Conservation (phyloP, 2,113 vertebrate species). For the Carassius carassius region DNA sequence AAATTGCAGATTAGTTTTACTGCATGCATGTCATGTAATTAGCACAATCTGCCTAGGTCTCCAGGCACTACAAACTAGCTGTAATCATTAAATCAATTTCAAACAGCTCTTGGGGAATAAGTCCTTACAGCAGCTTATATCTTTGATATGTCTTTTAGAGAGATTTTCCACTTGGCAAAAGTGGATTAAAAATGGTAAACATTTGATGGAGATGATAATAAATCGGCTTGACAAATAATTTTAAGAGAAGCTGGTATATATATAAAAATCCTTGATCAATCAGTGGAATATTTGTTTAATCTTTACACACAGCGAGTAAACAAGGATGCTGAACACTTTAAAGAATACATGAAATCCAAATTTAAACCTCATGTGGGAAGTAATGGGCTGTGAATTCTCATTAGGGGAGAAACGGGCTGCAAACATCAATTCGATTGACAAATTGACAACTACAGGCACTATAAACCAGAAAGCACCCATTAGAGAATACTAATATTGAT, state of each 20-base stretch:
- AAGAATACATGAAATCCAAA: neutral
- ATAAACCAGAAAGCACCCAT: neutral
- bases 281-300: neutral
- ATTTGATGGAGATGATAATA: neutral
- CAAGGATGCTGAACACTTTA: neutral
- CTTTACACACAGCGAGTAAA: neutral
- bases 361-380: neutral
- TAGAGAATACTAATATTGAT: neutral
- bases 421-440: neutral
- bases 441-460: neutral
- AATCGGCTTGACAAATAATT: too few species aligned
- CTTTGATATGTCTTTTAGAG: neutral
- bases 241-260: neutral
- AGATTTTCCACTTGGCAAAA: neutral
- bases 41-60: neutral
- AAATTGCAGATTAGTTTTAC: neutral
- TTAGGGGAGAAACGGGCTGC: neutral
- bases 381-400: neutral
- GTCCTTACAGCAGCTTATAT: neutral
- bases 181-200: neutral
- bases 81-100: slow-evolving; percentile 10
- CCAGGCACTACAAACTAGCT: neutral
- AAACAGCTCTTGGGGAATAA: neutral
- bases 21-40: neutral
- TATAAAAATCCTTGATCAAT: neutral